Conservation (phyloP, 1,140 invertebrate species). For the Arctopsyche grandis region DNA sequence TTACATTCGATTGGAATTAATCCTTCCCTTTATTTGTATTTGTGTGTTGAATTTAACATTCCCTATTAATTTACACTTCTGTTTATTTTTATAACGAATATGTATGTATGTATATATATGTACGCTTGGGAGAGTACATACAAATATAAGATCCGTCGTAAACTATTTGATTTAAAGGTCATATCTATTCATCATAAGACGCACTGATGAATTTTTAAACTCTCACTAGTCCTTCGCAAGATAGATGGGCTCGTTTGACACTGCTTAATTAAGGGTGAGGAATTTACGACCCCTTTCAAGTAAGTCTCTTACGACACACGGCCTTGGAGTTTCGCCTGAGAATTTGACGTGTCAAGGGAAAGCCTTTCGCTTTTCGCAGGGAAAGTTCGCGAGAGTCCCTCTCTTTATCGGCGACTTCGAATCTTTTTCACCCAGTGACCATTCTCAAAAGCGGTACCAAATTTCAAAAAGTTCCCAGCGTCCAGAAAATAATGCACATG, state of each 20-base stretch:
- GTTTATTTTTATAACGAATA: not conserved
- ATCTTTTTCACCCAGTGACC: not conserved
- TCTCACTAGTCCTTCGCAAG: not conserved
- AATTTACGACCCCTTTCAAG: conserved; percentile 15
- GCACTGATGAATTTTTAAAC: conserved; percentile 1
- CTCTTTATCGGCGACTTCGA: conserved; percentile 5
- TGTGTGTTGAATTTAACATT: not conserved
- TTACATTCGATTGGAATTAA: no score
- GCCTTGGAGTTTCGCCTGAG: not conserved
- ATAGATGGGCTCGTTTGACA: conserved; percentile 17
- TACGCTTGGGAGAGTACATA: not conserved
- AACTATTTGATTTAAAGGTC: not conserved
- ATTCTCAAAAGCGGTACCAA: not conserved
- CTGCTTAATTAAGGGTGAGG: conserved; percentile 21
- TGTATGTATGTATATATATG: not conserved
- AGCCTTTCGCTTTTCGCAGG: not conserved
- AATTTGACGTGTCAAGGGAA: conserved; percentile 25
- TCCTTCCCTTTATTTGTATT: not conserved
- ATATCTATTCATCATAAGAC: no score
- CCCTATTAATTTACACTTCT: no score
- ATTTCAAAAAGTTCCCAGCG: not conserved
- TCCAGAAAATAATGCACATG: no score
- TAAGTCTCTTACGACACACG: not conserved
- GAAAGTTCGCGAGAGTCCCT: not conserved
- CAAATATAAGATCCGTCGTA: not conserved